Evolutionary conservation across 2,888 invertebrate genomes (phyloP), one percentile per base, ranked within the genome.

Genomic region (Tolmerus cingulatus): DNA sequence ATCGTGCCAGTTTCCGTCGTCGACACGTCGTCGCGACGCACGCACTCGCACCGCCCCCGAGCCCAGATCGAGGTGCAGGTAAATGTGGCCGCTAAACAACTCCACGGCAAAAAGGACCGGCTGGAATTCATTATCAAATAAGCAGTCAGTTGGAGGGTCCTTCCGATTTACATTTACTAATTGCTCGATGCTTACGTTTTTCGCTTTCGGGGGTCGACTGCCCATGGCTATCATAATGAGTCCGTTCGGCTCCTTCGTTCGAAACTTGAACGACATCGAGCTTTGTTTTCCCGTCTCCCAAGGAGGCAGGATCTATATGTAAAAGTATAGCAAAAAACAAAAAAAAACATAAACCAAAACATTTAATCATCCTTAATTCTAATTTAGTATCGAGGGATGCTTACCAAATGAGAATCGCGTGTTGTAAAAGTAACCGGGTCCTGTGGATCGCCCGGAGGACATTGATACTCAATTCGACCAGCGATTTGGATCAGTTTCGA

Each of bases 181-280:
- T 74, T 74, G 30, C 46, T 37, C 34, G 66, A 40, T 76, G 88
- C 91, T 91, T 90, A 92, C 92, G 88, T 92, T 92, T 88, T 92
- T 96, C 93, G 96, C 96, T 93, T 95, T 94, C 90, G 96, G 96
- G 90, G 95, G 95, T 91, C 95, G 94, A 87, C 95, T 94, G 91
- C 97, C 98, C 91, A 96, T 96, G 92, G 98, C 98, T 94, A 98
- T 97, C 91, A 99, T 95, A 87, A 99, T 95, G 89, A 99, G 94
- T 34, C 99, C 99, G 91, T 98, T 97, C 8, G 97, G 96, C 92
- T 99, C 98, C 92, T 97, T 97, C 77, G 99, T 99, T 88, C 98
- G 95, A 91, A 99, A 97, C 93, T 98, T 98, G 93, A 98, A 97
- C 74, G 97, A 96, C 91, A 98, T 96, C 40, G 96, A 97, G 88